Evolutionary conservation across 2,888 invertebrate genomes (phyloP), one percentile per base, ranked within the genome.

Genomic region (Hylaea fasciaria): DNA sequence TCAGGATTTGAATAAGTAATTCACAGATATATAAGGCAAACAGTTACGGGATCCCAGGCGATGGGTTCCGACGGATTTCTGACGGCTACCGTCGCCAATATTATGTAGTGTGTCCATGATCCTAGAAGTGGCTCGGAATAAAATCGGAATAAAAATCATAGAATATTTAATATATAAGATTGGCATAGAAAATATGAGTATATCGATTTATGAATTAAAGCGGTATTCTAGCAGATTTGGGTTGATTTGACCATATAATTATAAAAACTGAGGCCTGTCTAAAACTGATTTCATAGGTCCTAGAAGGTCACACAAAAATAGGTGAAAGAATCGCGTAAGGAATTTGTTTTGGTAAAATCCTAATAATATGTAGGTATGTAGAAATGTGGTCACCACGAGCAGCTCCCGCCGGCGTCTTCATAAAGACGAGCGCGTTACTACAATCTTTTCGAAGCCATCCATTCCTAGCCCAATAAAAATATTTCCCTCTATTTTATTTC

Each of bases 1-100:
- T 72, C 69, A 69, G 66, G 78, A 75, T 81, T 78, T 81, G 81
- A 83, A 82, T 85, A 81, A 82, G 80, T 81, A 81, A 83, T 82
- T 83, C 73, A 60, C 57, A 76, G 41, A 58, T 73, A 78, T 82
- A 77, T 78, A 78, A 81, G 75, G 78, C 78, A 81, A 82, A 80
- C 76, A 81, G 77, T 73, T 69, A 71, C 70, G 68, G 57, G 63
- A 70, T 63, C 62, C 65, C 65, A 62, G 71, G 73, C 76, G 81
- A 77, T 73, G 78, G 74, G 78, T 81, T 81, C 69, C 70, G 63
- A 64, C 57, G 75, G 74, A 76, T 81, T 76, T 75, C 69, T 73
- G 68, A 71, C 68, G 71, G 66, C 71, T 72, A 61, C 65, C 62
- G 65, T 70, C 68, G 72, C 59, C 58, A 43, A 73, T 81, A 82